These are phyloP conservation scores for Lasioglossum pauxillum DNA, from an alignment of 2,888 invertebrate genomes.

Conservation along the genomic window DNA sequence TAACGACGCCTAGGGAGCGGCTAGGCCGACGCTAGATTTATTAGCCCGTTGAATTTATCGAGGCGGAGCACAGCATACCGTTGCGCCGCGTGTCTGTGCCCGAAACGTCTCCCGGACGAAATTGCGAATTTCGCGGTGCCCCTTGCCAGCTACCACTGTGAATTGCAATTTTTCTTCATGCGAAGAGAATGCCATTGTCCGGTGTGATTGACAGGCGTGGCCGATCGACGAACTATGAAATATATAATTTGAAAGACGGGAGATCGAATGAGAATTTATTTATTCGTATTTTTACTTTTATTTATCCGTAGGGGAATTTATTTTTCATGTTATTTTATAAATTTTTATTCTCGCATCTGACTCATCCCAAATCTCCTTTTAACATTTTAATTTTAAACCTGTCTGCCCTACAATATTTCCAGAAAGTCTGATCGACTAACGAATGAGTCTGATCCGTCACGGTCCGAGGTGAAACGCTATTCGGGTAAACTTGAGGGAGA, in stretches of 20 bases:
- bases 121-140: neutral
- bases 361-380: neutral
- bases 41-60: slow-evolving; percentile 7
- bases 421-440: neutral
- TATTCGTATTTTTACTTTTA: neutral
- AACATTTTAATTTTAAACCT: neutral
- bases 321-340: neutral
- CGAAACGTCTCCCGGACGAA: neutral
- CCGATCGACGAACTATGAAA: neutral
- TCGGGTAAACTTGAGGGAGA: too few species aligned
- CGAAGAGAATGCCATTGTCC: neutral
- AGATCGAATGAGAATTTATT: neutral
- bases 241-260: neutral
- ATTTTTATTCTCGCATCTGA: neutral
- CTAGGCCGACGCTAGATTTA: slow-evolving; percentile 10
- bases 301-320: neutral
- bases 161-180: neutral
- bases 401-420: neutral
- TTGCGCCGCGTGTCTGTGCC: neutral
- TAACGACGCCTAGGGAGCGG: slow-evolving; percentile 5
- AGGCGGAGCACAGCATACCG: neutral
- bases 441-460: too few species aligned
- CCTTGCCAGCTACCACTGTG: neutral
- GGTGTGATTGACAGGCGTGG: neutral
- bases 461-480: too few species aligned